phyloP scores from a whole-genome alignment of 2,888 invertebrate genomes.

The Oeneis ivallda region DNA sequence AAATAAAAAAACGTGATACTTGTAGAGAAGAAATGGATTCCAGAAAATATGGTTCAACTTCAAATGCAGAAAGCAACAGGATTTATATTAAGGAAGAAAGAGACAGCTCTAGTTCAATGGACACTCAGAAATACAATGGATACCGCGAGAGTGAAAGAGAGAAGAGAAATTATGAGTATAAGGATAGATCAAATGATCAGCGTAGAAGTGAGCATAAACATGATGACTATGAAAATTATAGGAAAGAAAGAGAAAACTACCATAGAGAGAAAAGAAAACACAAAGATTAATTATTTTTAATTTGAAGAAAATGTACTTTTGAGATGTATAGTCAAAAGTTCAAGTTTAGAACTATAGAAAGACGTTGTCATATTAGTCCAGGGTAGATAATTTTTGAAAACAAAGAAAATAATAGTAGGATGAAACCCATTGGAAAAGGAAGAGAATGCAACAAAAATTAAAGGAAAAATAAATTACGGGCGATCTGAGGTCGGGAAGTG shows the following conservation, averaged over 20 bases:
- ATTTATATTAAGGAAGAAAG: conserved; percentile 8
- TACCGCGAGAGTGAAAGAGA: conserved; percentile 9
- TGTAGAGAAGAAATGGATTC: background rate
- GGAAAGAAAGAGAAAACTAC: background rate
- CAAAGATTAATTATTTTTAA: background rate
- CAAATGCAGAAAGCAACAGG: conserved; percentile 1
- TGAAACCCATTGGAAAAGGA: too few species aligned
- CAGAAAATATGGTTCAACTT: background rate
- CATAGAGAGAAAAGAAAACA: conserved; percentile 4
- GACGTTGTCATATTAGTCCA: too few species aligned
- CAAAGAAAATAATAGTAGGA: too few species aligned
- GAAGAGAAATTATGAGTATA: conserved; percentile 8
- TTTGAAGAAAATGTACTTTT: too few species aligned
- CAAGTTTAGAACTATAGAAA: too few species aligned
- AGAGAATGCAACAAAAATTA: too few species aligned
- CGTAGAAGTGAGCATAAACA: conserved; percentile 7
- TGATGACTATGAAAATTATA: conserved; percentile 15
- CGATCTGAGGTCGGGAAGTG: too few species aligned
- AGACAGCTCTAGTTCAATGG: conserved; percentile 18
- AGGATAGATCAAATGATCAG: conserved; percentile 7
- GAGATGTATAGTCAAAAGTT: too few species aligned
- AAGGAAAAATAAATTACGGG: too few species aligned
- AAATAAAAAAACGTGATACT: conserved; percentile 8
- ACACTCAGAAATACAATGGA: conserved; percentile 12
- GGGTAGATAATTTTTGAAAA: too few species aligned